phyloP scores from a whole-genome alignment of 1,140 invertebrate genomes.

The Ephestia elutella region DNA sequence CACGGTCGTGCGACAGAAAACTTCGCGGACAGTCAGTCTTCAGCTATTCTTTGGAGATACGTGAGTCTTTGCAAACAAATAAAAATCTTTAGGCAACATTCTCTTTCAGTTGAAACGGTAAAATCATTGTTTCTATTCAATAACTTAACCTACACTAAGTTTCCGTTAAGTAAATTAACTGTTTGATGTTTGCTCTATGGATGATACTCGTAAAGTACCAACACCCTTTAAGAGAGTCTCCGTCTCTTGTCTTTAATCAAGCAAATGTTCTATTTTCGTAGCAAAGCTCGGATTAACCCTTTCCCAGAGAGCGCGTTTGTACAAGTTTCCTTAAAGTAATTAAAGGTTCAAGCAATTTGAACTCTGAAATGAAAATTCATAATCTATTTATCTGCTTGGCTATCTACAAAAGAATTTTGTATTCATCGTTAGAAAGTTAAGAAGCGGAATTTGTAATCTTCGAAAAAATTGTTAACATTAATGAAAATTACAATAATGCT shows the following conservation, averaged over 20 bases:
- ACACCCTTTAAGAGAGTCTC: constrained; percentile 30
- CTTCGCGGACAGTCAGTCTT: constrained; percentile 53
- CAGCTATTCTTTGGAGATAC: constrained; percentile 48
- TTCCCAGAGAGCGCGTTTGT: constrained; percentile 46
- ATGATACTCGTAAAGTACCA: constrained; percentile 24
- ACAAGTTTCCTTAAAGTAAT: constrained; percentile 61
- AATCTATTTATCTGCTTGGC: constrained; percentile 42
- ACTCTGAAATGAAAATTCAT: constrained; percentile 52
- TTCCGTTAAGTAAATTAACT: constrained; percentile 14
- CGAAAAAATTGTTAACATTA: constrained; percentile 5
- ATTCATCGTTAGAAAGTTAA: constrained; percentile 22
- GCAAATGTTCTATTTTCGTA: constrained; percentile 53
- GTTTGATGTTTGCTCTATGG: constrained; percentile 21
- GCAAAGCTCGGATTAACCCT: constrained; percentile 50
- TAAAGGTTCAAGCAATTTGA: constrained; percentile 56
- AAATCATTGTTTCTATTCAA: constrained; percentile 11
- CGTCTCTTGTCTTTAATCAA: constrained; percentile 46
- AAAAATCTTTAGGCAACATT: constrained; percentile 23
- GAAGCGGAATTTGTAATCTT: constrained; percentile 20
- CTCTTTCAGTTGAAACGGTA: neutral
- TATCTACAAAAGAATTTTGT: constrained; percentile 37
- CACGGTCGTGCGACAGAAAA: constrained; percentile 59
- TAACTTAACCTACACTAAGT: constrained; percentile 4
- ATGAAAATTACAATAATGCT: too few relatives aligned
- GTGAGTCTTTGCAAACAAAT: constrained; percentile 39